Evolutionary conservation across 37 sponge, comb jelly and placozoan species (phyloP).

Genomic region (Geodia barretti): DNA sequence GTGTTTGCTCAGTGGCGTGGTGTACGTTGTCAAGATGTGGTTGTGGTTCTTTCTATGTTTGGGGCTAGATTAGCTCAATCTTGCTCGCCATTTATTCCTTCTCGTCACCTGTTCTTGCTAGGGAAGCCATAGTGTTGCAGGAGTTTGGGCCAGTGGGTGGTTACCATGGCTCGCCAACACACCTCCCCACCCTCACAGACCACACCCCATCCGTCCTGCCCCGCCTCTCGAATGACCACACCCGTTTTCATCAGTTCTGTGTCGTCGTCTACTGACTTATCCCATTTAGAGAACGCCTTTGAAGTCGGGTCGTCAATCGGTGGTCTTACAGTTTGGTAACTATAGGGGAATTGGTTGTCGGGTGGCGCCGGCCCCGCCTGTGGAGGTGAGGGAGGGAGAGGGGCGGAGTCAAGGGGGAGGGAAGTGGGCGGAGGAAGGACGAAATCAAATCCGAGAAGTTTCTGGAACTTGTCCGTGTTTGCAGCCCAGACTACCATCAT

Average conservation of each 20-base stretch:
- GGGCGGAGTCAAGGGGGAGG: not conserved
- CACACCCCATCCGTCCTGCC: conserved; percentile 26
- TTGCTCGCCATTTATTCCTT: too few species aligned
- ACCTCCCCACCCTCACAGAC: conserved; percentile 42
- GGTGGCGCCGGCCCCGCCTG: not conserved
- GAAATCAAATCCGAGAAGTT: not conserved
- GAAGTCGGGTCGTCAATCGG: not conserved
- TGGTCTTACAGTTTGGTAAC: not conserved
- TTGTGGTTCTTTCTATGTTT: too few species aligned
- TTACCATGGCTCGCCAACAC: conserved; percentile 83
- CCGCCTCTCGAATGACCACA: not conserved
- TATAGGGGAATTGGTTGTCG: not conserved
- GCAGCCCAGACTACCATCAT: conserved; percentile 5
- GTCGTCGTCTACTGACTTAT: not conserved
- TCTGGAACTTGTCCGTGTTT: conserved; percentile 13
- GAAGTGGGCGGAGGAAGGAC: conserved; percentile 1
- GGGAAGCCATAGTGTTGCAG: conserved; percentile 29
- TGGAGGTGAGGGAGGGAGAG: not conserved
- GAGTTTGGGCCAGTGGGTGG: conserved; percentile 76
- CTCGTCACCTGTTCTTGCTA: conserved; percentile 27
- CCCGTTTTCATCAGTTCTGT: not conserved
- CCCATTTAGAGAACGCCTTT: not conserved
- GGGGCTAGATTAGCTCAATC: too few species aligned
- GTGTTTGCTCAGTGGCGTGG: too few species aligned
- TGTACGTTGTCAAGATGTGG: too few species aligned